Conservation (phyloP, 2,797 vertebrate genomes). For the Momotus momota region DNA sequence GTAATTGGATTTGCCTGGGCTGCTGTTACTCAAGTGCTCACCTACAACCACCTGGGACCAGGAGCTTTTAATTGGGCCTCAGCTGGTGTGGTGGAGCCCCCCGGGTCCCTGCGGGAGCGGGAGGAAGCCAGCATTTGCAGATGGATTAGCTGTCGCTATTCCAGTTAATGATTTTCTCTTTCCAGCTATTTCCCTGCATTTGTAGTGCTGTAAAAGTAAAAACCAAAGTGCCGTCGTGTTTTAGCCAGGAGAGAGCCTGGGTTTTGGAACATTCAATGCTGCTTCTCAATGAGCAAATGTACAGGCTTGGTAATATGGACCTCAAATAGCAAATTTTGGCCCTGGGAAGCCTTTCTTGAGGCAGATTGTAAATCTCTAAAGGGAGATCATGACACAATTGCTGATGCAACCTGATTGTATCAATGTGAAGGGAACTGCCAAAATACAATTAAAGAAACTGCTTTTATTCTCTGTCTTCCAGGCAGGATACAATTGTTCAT, state of each 20-base stretch:
- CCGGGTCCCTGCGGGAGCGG: neutral
- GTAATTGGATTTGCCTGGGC: constrained; percentile 4
- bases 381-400: neutral
- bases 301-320: neutral
- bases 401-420: constrained; percentile 13
- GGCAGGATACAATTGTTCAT: neutral
- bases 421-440: constrained; percentile 12
- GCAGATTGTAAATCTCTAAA: neutral
- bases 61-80: neutral
- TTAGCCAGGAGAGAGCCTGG: neutral
- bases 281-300: neutral
- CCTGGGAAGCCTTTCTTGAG: neutral
- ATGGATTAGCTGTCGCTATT: neutral
- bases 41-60: neutral
- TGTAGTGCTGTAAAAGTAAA: neutral
- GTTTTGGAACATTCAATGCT: neutral
- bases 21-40: neutral
- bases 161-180: neutral
- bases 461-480: neutral
- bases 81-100: neutral
- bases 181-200: neutral
- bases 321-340: neutral
- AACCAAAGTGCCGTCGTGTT: accelerated
- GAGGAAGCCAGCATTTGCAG: neutral
- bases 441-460: constrained; percentile 20